Evolutionary conservation across 2,113 vertebrate species (phyloP).

Genomic region (Heptranchias perlo): DNA sequence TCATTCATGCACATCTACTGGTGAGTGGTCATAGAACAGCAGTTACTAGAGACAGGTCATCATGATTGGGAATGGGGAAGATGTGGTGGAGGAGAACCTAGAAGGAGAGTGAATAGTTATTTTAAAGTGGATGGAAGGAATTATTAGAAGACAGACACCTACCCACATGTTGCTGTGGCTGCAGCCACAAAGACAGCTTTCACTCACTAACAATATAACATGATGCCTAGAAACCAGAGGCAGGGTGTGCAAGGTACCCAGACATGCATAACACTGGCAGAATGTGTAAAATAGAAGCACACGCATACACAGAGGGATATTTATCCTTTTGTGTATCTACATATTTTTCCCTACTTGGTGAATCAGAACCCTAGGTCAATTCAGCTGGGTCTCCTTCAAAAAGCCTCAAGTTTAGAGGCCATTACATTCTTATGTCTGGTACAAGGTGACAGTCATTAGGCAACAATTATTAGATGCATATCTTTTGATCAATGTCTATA

Average conservation of each 20-base stretch:
- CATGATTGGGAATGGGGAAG: not conserved
- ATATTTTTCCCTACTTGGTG: not conserved
- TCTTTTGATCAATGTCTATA: not conserved
- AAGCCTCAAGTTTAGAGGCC: not conserved
- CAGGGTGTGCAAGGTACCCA: not conserved
- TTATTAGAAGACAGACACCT: not conserved
- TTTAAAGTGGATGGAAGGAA: not conserved
- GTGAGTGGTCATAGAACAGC: not conserved
- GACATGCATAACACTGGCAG: not conserved
- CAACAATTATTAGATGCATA: not conserved
- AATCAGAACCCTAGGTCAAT: not conserved
- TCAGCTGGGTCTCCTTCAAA: not conserved
- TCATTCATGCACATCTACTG: not conserved
- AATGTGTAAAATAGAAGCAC: not conserved
- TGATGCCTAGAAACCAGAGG: not conserved
- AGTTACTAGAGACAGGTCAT: not conserved
- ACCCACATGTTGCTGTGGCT: not conserved
- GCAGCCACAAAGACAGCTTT: not conserved
- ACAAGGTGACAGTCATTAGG: not conserved
- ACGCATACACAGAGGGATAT: not conserved
- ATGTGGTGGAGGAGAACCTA: not conserved
- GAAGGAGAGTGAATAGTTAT: not conserved
- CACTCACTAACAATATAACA: not conserved
- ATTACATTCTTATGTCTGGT: not conserved
- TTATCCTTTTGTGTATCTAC: not conserved